Conservation (phyloP, 2,113 vertebrate species). For the Melanocharis versteri region DNA sequence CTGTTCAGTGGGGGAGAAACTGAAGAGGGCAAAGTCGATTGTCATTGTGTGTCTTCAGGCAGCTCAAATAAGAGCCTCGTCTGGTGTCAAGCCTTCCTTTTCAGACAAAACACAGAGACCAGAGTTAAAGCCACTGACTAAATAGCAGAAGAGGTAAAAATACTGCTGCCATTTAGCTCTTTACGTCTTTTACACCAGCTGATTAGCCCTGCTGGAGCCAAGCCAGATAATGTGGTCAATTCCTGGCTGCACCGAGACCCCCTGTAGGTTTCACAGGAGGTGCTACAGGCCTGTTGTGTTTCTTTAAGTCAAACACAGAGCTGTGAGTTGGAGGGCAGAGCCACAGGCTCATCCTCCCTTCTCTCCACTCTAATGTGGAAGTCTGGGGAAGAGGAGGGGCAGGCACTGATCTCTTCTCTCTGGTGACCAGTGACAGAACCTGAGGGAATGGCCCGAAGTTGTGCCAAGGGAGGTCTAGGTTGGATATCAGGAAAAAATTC, state of each 20-base stretch:
- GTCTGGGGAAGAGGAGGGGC: neutral
- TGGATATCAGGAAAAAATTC: neutral
- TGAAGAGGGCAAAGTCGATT: neutral
- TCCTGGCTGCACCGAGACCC: neutral
- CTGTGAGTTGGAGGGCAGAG: neutral
- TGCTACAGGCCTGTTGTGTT: neutral
- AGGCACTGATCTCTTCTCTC: neutral
- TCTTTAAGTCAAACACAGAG: neutral
- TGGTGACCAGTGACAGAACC: neutral
- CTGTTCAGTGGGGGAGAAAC: neutral
- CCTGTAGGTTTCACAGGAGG: neutral
- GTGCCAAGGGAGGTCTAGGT: neutral
- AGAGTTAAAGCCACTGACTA: neutral
- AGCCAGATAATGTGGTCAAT: neutral
- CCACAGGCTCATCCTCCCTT: neutral
- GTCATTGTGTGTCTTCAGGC: neutral
- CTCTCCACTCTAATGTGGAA: fast-evolving
- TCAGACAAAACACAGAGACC: neutral
- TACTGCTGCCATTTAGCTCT: neutral
- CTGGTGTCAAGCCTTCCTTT: neutral
- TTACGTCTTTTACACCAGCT: neutral
- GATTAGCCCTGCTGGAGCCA: neutral
- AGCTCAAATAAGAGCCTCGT: neutral
- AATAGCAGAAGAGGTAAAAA: neutral
- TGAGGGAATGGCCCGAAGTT: neutral